Base-by-base conservation (phyloP, 2,888 invertebrate species). In the Thyatira batis region DNA sequence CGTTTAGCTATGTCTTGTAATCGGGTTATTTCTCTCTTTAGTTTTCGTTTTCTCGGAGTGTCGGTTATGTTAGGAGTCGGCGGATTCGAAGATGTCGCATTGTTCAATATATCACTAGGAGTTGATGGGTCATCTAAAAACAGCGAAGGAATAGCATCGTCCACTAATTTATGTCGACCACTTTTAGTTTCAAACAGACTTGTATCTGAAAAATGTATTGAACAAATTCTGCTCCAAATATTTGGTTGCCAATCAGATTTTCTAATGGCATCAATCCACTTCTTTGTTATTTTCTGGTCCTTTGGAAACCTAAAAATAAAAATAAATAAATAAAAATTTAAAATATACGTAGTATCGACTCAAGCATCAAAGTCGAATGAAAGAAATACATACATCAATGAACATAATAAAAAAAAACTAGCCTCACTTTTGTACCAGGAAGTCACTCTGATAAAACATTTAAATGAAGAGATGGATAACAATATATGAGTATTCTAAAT, bases 171-270 rank as follows among this genome's bases (percentile, higher is more conserved):
- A 9, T 53, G 53, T 4, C 52, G 54, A 1, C 60, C 57, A 13
- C 49, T 60, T 49, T 60, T 60, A 13, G 57, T 60, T 51, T 54
- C 57, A 46, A 49, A 60, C 49, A 54, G 50, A 21, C 49, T 27
- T 20, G 57, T 3, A 2, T 57, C 53, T 3, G 51, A 9, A 39
- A 60, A 60, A 33, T 60, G 57, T 1, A 43, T 20, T 39, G 54
- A 60, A 39, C 60, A 60, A n/a, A 60, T 44, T 45, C 45, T 52
- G 25, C 54, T 60, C 11, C 54, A 51, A 8, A 60, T 54, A 1
- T 57, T 60, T 11, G 57, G 60, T 25, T 56, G 45, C 54, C 52
- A 57, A 43, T 60, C 50, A 33, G 51, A 10, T 10, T 2, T 8
- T 28, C 10, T 28, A 0, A 57, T 20, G 0, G 53, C 57, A 2